Base-by-base conservation (phyloP, 2,113 vertebrate genomes). In the Rhabdornis inornatus region DNA sequence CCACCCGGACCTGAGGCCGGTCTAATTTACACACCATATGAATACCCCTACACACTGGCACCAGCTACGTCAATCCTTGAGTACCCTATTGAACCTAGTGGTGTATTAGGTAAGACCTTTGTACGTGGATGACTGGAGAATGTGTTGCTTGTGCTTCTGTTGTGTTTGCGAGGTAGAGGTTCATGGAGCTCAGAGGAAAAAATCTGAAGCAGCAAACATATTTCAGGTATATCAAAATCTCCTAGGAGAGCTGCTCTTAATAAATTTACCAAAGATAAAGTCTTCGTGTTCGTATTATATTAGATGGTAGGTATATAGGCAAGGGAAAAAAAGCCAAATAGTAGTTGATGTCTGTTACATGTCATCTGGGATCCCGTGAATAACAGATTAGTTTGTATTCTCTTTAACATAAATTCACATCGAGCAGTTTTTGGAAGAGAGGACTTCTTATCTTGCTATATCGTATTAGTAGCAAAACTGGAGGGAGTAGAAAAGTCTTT, bases 21-120 rank as follows among this genome's bases (percentile, higher is more conserved):
- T 79, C 98, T 99, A 96, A 99, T 99, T 98, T 99, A 99, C 98
- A 98, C 99, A n/a, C 99, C 99, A 30, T 99, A 99, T 22, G 99
- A 99, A 15, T 99, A 99, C 95, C 99, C 99, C 91, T 99, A 99
- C 98, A 99, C 99, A 80, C 97, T 99, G 98, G 99, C 99, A 91
- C 99, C 99, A 63, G 98, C 98, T 89, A 98, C 99, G 44, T 99
- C 99, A 95, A 99, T 99, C 98, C 99, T 99, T 98, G 99, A 99
- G 98, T 99, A 99, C 90, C 99, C 99, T 68, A 99, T 99, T 97
- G 99, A 99, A 95, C 98, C 99, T 93, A 99, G 98, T 96, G 99
- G 99, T 97, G 99, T 99, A 96, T 98, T 99, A 99, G 99, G 99
- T 99, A 99, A 98, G 98, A 86, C 15, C 49, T 65, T 71, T 31